Conservation (phyloP, 1,140 invertebrate genomes). For the Bombus polaris region DNA sequence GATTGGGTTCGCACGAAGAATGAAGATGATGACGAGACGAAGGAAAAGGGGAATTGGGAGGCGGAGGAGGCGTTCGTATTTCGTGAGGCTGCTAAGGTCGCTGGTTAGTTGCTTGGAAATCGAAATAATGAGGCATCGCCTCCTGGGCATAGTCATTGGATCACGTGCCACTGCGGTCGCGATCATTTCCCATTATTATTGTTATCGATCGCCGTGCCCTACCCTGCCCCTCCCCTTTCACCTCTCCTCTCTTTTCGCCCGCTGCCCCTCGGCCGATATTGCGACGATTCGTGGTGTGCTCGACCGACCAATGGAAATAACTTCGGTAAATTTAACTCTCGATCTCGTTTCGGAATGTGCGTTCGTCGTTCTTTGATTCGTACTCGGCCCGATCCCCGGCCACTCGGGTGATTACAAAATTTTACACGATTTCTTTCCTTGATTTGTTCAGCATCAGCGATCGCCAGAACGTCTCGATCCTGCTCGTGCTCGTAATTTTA, state of each 20-base stretch:
- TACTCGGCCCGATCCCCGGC: slow-evolving; percentile 17
- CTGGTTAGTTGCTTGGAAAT: slow-evolving; percentile 78
- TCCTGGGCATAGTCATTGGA: slow-evolving; percentile 79
- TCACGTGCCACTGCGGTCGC: slow-evolving; percentile 80
- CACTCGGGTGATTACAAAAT: slow-evolving; percentile 58
- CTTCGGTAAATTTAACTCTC: slow-evolving; percentile 69
- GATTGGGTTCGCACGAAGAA: slow-evolving; percentile 73
- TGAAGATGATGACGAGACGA: slow-evolving; percentile 61
- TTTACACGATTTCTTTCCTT: slow-evolving; percentile 49
- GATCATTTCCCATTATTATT: slow-evolving; percentile 80
- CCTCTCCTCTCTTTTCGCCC: background rate
- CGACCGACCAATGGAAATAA: slow-evolving; percentile 63
- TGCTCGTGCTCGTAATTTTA: slow-evolving; percentile 19
- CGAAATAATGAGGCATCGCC: slow-evolving; percentile 80
- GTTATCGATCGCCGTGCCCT: slow-evolving; percentile 74
- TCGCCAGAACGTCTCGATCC: background rate
- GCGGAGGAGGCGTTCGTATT: slow-evolving; percentile 64
- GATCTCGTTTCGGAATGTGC: slow-evolving; percentile 64
- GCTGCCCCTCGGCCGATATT: slow-evolving; percentile 57
- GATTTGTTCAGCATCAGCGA: slow-evolving; percentile 18
- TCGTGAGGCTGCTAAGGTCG: slow-evolving; percentile 73
- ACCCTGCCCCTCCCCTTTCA: slow-evolving; percentile 20
- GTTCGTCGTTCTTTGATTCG: slow-evolving; percentile 38
- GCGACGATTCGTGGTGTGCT: slow-evolving; percentile 64
- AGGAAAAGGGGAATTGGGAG: slow-evolving; percentile 6